A percentile compares a stretch with the other conserved stretches of the same genome.
Conservation (phyloP, 2,888 invertebrate species). For the Octonoba sinensis region DNA sequence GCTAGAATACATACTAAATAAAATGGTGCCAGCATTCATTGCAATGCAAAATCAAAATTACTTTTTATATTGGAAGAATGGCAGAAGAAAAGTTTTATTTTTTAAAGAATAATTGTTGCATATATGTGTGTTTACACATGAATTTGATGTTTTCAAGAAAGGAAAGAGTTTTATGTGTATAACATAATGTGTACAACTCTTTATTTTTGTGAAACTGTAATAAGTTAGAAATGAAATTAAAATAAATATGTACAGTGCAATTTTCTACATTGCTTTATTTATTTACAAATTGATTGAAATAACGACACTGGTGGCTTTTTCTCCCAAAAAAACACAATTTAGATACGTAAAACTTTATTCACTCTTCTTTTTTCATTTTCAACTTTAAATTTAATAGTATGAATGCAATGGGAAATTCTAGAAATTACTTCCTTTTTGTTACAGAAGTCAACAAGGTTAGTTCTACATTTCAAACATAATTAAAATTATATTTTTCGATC, state of each 20-base stretch:
- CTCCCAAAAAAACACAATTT: too few species aligned
- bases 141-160: conserved; percentile 40
- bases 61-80: conserved; percentile 41
- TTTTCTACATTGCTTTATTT: too few species aligned
- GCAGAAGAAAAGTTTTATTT: conserved; percentile 40
- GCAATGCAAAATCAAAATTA: conserved; percentile 52
- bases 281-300: too few species aligned
- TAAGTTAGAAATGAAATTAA: conserved; percentile 7
- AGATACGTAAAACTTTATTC: too few species aligned
- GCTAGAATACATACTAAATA: conserved; percentile 9
- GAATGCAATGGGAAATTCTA: too few species aligned
- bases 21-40: conserved; percentile 57
- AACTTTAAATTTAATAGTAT: too few species aligned
- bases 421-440: too few species aligned
- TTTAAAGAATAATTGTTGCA: conserved; percentile 40
- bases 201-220: conserved; percentile 31
- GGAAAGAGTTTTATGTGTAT: conserved; percentile 13
- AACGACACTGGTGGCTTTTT: too few species aligned
- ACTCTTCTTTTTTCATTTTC: too few species aligned
- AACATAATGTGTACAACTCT: conserved; percentile 9
- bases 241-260: conserved; percentile 40
- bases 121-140: conserved; percentile 41
- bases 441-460: too few species aligned
- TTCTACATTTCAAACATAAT: too few species aligned
- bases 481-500: too few species aligned